phyloP scores from a whole-genome alignment of 2,113 vertebrate species.

The Perca fluviatilis region DNA sequence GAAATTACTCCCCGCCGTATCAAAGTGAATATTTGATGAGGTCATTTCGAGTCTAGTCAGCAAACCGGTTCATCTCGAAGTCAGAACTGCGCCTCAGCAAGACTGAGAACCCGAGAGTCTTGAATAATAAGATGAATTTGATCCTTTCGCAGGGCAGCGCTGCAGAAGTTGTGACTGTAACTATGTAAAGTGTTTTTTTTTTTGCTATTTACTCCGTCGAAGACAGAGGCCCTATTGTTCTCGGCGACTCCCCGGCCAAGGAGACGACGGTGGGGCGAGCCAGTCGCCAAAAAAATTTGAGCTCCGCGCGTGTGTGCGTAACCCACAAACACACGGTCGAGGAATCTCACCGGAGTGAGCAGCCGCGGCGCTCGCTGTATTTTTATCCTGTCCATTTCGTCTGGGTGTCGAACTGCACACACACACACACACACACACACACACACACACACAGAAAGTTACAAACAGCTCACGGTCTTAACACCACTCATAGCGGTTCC shows the following conservation, averaged over 20 bases:
- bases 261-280: conserved; percentile 62
- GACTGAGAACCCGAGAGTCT: background rate
- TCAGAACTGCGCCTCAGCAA: conserved; percentile 43
- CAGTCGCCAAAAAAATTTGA: conserved; percentile 56
- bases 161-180: conserved; percentile 43
- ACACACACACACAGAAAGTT: background rate
- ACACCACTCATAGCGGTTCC: conserved; percentile 2
- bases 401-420: conserved; percentile 11
- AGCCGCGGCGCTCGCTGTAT: conserved; percentile 19
- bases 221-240: conserved; percentile 75
- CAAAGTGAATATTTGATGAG: conserved; percentile 77
- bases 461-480: conserved; percentile 2
- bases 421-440: conserved; percentile 10
- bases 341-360: conserved; percentile 52
- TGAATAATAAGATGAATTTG: conserved; percentile 56
- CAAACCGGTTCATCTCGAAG: conserved; percentile 61
- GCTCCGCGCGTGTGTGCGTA: conserved; percentile 42
- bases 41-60: conserved; percentile 71
- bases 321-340: conserved; percentile 62
- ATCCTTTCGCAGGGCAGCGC: conserved; percentile 38
- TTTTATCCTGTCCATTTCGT: conserved; percentile 41
- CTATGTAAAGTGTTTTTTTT: conserved; percentile 30
- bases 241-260: conserved; percentile 59
- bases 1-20: conserved; percentile 43
- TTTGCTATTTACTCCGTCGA: conserved; percentile 58